phyloP scores from a whole-genome alignment of 2,113 vertebrate species.

The Probosciger aterrimus region DNA sequence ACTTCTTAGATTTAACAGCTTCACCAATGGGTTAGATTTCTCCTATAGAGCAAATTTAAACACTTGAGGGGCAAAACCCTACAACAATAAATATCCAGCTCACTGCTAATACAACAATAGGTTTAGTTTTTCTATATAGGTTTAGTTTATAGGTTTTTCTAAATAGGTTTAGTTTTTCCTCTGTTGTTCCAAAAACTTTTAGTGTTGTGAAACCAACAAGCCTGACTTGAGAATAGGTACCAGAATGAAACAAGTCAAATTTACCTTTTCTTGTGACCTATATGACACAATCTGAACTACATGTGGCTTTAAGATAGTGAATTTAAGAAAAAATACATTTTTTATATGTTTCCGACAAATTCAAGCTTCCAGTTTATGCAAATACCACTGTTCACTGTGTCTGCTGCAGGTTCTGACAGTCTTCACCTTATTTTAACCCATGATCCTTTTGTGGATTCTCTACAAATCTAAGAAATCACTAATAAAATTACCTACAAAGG shows the following conservation, averaged over 20 bases:
- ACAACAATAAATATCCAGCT: background rate
- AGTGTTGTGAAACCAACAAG: background rate
- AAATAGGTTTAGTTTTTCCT: background rate
- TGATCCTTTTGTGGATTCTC: background rate
- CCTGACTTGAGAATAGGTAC: background rate
- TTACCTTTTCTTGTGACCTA: background rate
- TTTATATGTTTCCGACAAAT: background rate
- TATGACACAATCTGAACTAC: background rate
- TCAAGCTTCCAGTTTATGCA: background rate
- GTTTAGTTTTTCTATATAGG: background rate
- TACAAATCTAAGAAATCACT: background rate
- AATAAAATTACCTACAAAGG: background rate
- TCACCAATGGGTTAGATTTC: background rate
- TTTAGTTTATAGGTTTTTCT: background rate
- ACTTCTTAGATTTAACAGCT: background rate
- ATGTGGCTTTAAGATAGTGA: background rate
- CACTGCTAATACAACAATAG: background rate
- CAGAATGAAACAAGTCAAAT: background rate
- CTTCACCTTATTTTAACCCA: background rate
- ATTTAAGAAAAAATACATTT: background rate
- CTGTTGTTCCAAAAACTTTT: background rate
- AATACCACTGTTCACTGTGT: background rate
- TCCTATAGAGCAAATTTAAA: background rate
- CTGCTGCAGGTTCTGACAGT: background rate
- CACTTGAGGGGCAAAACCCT: rapidly evolving